Evolutionary conservation across 2,113 vertebrate genomes (phyloP).

Genomic region (Tragelaphus scriptus): DNA sequence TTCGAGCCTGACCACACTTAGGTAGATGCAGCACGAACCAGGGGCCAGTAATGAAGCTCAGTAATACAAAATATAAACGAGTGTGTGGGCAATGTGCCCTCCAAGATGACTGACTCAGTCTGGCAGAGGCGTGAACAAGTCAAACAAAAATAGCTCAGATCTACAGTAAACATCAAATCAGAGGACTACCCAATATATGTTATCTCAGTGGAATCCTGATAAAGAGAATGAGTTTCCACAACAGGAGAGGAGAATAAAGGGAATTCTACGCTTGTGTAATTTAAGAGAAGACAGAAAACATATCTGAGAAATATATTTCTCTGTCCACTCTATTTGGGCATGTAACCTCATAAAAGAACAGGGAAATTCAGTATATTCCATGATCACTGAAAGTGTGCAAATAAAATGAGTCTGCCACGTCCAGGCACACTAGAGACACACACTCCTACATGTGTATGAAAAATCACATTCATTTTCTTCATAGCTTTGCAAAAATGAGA

Average conservation of each 20-base stretch:
- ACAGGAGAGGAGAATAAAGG: neutral
- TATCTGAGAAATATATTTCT: neutral
- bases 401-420: fast-evolving
- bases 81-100: too few relatives aligned
- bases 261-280: neutral
- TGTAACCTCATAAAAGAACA: neutral
- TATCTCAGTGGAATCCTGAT: neutral
- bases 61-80: neutral
- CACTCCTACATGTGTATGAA: neutral
- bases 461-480: neutral
- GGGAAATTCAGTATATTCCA: neutral
- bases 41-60: neutral
- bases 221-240: neutral
- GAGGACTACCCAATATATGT: neutral
- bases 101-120: neutral
- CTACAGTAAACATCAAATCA: neutral
- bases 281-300: neutral
- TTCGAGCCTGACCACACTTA: neutral
- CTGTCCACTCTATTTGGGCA: too few relatives aligned
- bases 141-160: neutral
- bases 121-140: neutral
- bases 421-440: neutral
- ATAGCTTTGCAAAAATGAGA: neutral
- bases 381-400: neutral
- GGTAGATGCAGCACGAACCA: neutral